Evolutionary conservation across 2,113 vertebrate genomes (phyloP).

Genomic region (Mellivora capensis): DNA sequence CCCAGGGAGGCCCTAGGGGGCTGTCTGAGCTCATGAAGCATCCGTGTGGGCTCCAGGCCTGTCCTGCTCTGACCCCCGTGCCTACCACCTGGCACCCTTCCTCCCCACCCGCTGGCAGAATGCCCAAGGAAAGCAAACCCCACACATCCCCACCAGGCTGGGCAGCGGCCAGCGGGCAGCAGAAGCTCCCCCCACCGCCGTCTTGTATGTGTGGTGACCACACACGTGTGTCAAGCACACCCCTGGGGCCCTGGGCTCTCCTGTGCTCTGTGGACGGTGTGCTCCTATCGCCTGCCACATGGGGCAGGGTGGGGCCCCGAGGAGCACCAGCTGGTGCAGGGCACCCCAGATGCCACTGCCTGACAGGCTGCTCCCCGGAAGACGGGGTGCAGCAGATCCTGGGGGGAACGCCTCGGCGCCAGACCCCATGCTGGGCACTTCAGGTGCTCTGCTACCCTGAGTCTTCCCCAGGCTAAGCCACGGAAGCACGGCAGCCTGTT

Average conservation of each 20-base stretch:
- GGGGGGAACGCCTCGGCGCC: too few relatives aligned
- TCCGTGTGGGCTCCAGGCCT: background rate
- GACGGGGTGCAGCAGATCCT: background rate
- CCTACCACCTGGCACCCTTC: background rate
- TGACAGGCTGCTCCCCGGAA: background rate
- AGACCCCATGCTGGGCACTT: background rate
- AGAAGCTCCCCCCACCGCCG: background rate
- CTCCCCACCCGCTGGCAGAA: background rate
- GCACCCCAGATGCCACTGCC: background rate
- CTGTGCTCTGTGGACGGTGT: fast-evolving
- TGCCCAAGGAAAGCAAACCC: too few relatives aligned
- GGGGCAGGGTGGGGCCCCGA: too few relatives aligned
- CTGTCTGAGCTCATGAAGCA: background rate
- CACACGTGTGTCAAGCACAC: too few relatives aligned
- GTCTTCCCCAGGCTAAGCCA: background rate
- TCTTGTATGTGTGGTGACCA: fast-evolving
- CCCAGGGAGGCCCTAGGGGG: background rate
- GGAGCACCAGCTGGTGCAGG: background rate
- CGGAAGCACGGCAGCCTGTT: fast-evolving
- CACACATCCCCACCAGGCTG: background rate
- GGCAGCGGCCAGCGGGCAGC: too few relatives aligned
- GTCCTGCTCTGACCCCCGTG: background rate
- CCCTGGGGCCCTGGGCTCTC: background rate
- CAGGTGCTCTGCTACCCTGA: background rate
- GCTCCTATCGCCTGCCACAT: background rate